These are phyloP conservation scores for Esperia sulphurella DNA, from an alignment of 2,888 invertebrate genomes.

Conservation along the genomic window DNA sequence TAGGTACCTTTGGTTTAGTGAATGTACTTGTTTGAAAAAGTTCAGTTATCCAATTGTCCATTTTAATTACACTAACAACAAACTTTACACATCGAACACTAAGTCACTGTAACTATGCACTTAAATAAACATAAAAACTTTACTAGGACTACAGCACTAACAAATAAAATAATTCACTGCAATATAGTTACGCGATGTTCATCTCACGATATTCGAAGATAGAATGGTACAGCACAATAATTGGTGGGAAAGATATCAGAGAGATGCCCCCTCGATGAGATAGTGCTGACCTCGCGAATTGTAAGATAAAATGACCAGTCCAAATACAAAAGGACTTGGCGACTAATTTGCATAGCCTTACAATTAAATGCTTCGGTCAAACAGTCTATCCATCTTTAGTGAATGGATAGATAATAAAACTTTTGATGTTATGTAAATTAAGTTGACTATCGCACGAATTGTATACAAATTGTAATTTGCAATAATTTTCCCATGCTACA, in stretches of 20 bases:
- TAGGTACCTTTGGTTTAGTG: conserved; percentile 59
- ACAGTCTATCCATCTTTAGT: background rate
- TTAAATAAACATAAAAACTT: background rate
- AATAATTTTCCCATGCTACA: background rate
- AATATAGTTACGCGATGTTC: conserved; percentile 37
- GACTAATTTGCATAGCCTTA: conserved; percentile 58
- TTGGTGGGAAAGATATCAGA: conserved; percentile 58
- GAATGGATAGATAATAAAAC: background rate
- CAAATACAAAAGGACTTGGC: conserved; percentile 40
- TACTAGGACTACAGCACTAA: background rate
- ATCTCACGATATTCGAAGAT: conserved; percentile 53
- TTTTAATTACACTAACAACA: conserved; percentile 20
- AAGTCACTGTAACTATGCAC: background rate
- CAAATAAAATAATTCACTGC: background rate
- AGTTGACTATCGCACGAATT: background rate
- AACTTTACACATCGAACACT: background rate
- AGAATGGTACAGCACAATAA: conserved; percentile 53
- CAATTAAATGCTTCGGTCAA: conserved; percentile 4
- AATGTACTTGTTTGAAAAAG: conserved; percentile 66
- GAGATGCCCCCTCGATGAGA: conserved; percentile 63
- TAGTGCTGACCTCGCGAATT: conserved; percentile 58
- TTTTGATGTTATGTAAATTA: conserved; percentile 1
- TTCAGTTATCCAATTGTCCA: conserved; percentile 74
- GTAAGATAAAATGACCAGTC: conserved; percentile 63
- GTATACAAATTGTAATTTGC: conserved; percentile 1